These are phyloP conservation scores for Acleris emargana DNA, from an alignment of 2,888 invertebrate genomes.

Conservation along the genomic window DNA sequence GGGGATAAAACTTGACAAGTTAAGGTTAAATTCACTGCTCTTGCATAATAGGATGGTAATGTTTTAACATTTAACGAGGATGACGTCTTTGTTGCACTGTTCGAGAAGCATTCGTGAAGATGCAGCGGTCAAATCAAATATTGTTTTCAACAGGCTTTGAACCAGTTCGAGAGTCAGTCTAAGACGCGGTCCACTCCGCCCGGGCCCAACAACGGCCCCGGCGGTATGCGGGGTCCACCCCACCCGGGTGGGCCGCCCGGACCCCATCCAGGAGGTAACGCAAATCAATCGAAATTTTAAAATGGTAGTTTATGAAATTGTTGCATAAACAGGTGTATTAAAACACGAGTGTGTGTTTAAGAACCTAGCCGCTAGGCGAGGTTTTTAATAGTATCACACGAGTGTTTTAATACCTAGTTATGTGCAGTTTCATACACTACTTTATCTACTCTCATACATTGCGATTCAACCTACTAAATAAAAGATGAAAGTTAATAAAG, in stretches of 20 bases:
- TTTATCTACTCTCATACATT: too few species aligned
- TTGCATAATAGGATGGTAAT: neutral
- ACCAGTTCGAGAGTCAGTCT: slow-evolving; percentile 95
- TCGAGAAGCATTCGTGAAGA: neutral
- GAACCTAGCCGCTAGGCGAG: too few species aligned
- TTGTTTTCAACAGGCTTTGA: slow-evolving; percentile 79
- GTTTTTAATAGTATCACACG: too few species aligned
- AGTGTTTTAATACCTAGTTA: too few species aligned
- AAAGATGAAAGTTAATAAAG: too few species aligned
- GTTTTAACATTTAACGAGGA: neutral
- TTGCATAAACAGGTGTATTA: too few species aligned
- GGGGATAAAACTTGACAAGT: too few species aligned
- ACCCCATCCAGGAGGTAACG: slow-evolving; percentile 83
- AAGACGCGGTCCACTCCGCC: slow-evolving; percentile 94
- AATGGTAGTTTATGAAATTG: too few species aligned
- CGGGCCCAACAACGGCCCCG: slow-evolving; percentile 84
- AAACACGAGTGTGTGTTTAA: too few species aligned
- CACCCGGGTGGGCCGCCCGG: slow-evolving; percentile 85
- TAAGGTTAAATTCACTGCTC: too few species aligned
- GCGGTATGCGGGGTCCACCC: slow-evolving; percentile 82
- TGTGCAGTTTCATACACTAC: too few species aligned
- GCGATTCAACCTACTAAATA: too few species aligned
- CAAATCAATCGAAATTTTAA: neutral
- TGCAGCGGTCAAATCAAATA: slow-evolving; percentile 30
- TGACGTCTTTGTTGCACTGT: neutral